Conservation (phyloP, 2,888 invertebrate species). For the Leucania comma region DNA sequence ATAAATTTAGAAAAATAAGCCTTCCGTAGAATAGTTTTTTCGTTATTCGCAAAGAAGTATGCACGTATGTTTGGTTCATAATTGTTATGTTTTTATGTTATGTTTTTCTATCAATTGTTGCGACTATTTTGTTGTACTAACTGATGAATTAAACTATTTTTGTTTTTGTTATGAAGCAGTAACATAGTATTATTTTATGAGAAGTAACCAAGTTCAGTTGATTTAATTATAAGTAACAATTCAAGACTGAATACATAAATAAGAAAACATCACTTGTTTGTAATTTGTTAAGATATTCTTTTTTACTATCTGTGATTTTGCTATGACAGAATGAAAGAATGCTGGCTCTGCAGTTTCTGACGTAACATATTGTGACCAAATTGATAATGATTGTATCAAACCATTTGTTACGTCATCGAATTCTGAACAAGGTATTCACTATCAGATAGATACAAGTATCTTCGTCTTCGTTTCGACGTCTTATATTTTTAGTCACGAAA, state of each 20-base stretch:
- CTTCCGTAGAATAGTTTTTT: background rate
- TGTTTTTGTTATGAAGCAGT: background rate
- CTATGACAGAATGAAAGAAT: no score
- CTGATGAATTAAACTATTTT: background rate
- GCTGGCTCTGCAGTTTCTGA: no score
- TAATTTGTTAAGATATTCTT: background rate
- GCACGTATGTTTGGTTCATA: background rate
- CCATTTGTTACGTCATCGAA: background rate
- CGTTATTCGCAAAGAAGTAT: background rate
- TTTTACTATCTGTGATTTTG: background rate
- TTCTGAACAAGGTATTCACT: background rate
- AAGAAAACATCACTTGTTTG: background rate
- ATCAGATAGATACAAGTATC: no score
- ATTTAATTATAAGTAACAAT: background rate
- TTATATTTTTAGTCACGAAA: background rate
- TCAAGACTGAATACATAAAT: constrained; percentile 13
- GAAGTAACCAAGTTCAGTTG: background rate
- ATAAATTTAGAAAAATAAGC: no score
- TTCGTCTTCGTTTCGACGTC: background rate
- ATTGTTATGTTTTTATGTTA: no score
- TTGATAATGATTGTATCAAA: background rate
- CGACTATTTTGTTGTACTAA: background rate
- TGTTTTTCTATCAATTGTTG: background rate
- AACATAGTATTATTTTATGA: background rate
- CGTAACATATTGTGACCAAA: background rate